Percentiles rank a stretch among this genome's conserved stretches.
Evolutionary conservation across 2,888 invertebrate species (phyloP).

Genomic region (Nudaria mundana): DNA sequence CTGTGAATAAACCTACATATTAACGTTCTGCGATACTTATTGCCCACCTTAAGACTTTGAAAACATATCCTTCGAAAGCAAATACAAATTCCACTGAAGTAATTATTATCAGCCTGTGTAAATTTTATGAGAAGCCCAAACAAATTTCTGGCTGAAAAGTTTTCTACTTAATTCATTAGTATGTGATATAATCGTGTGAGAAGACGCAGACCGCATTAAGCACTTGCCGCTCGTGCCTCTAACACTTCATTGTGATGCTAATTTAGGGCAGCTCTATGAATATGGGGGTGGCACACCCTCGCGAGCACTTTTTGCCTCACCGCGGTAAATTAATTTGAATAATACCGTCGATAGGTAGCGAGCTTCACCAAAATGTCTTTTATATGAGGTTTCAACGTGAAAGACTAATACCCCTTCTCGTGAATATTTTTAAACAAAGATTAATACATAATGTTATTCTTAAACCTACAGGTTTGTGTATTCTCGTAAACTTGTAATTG

Average conservation of each 20-base stretch:
- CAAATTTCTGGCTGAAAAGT: constrained; percentile 63
- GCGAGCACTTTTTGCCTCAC: constrained; percentile 76
- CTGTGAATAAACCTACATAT: constrained; percentile 48
- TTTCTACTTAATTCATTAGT: constrained; percentile 72
- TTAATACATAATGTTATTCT: no score
- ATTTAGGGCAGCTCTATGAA: constrained; percentile 77
- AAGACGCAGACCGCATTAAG: constrained; percentile 70
- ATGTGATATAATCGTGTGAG: constrained; percentile 69
- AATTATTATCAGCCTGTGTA: constrained; percentile 46
- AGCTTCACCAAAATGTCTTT: constrained; percentile 69
- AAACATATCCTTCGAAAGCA: constrained; percentile 21
- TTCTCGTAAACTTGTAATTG: no score
- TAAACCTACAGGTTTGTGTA: no score
- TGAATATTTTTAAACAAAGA: constrained; percentile 54
- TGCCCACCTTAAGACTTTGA: constrained; percentile 19
- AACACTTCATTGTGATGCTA: constrained; percentile 80
- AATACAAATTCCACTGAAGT: constrained; percentile 20
- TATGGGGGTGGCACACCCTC: constrained; percentile 66
- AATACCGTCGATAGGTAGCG: constrained; percentile 75
- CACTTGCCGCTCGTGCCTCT: constrained; percentile 66
- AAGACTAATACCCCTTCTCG: constrained; percentile 46
- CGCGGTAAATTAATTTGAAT: constrained; percentile 78
- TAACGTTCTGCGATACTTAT: constrained; percentile 32
- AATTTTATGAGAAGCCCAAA: constrained; percentile 49
- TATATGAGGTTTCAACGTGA: constrained; percentile 70